Evolutionary conservation across 2,888 invertebrate genomes (phyloP), one percentile per base, ranked within the genome.

Genomic region (Apotomis capreana): DNA sequence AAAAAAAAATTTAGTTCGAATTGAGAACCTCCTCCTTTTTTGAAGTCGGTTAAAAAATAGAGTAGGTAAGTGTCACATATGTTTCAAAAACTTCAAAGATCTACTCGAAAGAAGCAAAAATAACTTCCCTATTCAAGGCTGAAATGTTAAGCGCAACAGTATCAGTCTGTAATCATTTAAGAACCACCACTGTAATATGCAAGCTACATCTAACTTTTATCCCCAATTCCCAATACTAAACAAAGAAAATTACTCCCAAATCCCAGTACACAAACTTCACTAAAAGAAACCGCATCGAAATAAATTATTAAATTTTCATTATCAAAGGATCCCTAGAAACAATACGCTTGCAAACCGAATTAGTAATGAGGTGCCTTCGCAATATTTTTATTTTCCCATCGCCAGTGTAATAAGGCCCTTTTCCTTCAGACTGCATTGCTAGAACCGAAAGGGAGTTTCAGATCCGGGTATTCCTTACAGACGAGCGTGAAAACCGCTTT

Each of bases 321-420:
- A 68, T 15, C 65, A 57, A 74, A 69, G 79, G 79, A 75, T 40
- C 80, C 76, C 81, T 74, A 79, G 73, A 77, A 78, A 77, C 80
- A 81, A 80, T 78, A 77, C 76, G 73, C 74, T 79, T 52, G 84
- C 86, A 89, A 88, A 89, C 84, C 84, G 89, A 90, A 91, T 89
- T 88, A 88, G 84, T 84, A 89, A 89, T 87, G 89, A 86, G 85
- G 74, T 75, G 77, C 70, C 73, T 76, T 79, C 80, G 83, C 84
- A 80, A 87, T 86, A 86, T 87, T 87, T 89, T 87, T 82, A 83
- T 86, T 85, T 64, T 84, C 81, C 77, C 83, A 84, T 83, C 80
- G 79, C 78, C 81, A 83, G 87, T 87, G 85, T 87, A 83, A 87
- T 87, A 85, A 83, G 83, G 83, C 78, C 80, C 81, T 57, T 65